Conservation (phyloP, 2,888 invertebrate species). For the Biston betularia region DNA sequence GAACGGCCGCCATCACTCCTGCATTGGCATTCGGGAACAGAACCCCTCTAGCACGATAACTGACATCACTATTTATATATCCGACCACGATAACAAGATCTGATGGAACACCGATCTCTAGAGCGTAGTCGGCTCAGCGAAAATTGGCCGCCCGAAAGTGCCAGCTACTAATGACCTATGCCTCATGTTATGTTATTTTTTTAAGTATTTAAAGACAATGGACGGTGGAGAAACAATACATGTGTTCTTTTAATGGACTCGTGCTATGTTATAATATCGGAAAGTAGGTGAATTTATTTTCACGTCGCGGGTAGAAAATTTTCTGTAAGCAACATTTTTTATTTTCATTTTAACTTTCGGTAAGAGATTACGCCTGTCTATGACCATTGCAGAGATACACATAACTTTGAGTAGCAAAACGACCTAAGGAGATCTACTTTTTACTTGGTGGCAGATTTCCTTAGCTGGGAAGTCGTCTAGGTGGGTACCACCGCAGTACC, state of each 20-base stretch:
- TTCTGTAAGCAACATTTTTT: not conserved
- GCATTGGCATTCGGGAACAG: slow-evolving; percentile 78
- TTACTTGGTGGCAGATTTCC: too few species aligned
- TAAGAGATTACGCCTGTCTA: too few species aligned
- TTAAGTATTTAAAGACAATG: slow-evolving; percentile 67
- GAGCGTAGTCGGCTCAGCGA: slow-evolving; percentile 44
- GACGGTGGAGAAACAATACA: slow-evolving; percentile 44
- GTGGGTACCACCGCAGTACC: too few species aligned
- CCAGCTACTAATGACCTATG: slow-evolving; percentile 69
- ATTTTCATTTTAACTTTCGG: not conserved
- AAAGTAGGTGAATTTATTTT: slow-evolving; percentile 5
- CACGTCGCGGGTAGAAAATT: not conserved
- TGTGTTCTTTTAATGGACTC: slow-evolving; percentile 48
- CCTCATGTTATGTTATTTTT: slow-evolving; percentile 64
- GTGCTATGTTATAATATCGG: slow-evolving; percentile 15
- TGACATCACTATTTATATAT: slow-evolving; percentile 79
- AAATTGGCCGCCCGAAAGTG: slow-evolving; percentile 48
- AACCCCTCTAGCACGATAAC: slow-evolving; percentile 67
- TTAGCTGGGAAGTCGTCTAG: too few species aligned
- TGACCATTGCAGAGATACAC: too few species aligned
- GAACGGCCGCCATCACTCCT: slow-evolving; percentile 72
- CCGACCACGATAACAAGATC: slow-evolving; percentile 56
- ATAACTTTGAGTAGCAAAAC: too few species aligned
- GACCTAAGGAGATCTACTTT: too few species aligned
- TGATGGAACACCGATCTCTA: slow-evolving; percentile 48